These are phyloP conservation scores for Hapalemur alaotrensis DNA, from an alignment of 2,797 vertebrate genomes.

Conservation along the genomic window DNA sequence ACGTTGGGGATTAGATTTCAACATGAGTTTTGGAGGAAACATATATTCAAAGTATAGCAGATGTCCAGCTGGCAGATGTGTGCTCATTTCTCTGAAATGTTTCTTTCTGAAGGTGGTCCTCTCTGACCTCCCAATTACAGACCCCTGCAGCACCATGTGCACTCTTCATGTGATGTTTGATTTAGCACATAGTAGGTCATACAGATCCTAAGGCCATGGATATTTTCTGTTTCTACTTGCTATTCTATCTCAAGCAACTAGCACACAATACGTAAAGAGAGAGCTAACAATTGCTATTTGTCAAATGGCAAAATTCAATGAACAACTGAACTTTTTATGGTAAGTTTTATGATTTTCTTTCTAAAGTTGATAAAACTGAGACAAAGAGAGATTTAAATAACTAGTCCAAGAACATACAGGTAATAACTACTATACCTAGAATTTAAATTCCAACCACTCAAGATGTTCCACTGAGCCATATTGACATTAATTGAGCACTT, in stretches of 20 bases:
- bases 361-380: background rate
- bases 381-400: background rate
- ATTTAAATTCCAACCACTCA: background rate
- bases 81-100: too few relatives aligned
- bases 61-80: background rate
- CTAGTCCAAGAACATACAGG: background rate
- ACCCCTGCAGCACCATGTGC: rapidly evolving
- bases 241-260: background rate
- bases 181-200: background rate
- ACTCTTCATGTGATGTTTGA: background rate
- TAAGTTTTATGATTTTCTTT: background rate
- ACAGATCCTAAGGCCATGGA: background rate
- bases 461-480: background rate
- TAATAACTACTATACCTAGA: background rate
- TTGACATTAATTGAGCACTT: background rate
- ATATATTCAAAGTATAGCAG: background rate
- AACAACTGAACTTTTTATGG: background rate
- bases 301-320: background rate
- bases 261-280: background rate
- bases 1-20: background rate
- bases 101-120: background rate
- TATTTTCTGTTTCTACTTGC: background rate
- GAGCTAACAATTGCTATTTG: background rate
- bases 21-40: background rate
- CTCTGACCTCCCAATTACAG: background rate